Conservation (phyloP, 2,797 vertebrate species). For the Microcaecilia unicolor region DNA sequence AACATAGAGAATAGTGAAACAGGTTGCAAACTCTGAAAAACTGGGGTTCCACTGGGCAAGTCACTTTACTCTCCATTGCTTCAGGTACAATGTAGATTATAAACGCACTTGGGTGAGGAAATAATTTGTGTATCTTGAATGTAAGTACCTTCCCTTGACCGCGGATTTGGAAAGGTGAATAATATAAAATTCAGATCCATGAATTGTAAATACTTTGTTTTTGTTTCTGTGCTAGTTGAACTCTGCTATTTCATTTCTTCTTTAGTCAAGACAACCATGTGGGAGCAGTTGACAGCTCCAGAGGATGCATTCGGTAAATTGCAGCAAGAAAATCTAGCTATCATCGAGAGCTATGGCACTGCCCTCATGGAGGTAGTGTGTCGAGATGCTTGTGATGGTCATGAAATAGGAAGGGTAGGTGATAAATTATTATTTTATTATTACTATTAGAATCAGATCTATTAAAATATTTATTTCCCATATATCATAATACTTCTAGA, state of each 20-base stretch:
- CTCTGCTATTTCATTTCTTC: slow-evolving; percentile 5
- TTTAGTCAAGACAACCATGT: slow-evolving; percentile 81
- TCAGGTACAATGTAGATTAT: too few relatives aligned
- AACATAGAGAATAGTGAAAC: too few relatives aligned
- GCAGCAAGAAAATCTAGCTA: slow-evolving; percentile 86
- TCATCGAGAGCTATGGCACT: slow-evolving; percentile 91
- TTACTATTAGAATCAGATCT: too few relatives aligned
- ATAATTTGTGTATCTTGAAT: not conserved
- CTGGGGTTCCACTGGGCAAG: too few relatives aligned
- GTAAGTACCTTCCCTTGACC: not conserved
- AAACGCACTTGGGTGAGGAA: not conserved
- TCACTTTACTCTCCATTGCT: too few relatives aligned
- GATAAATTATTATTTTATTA: too few relatives aligned
- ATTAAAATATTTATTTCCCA: too few relatives aligned
- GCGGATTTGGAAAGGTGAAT: not conserved
- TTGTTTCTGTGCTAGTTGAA: not conserved
- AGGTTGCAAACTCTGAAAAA: too few relatives aligned
- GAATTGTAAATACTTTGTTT: not conserved
- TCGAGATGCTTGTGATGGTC: slow-evolving; percentile 90
- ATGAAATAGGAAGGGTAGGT: slow-evolving; percentile 86
- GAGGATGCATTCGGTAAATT: slow-evolving; percentile 93
- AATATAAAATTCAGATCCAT: not conserved
- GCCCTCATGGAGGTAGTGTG: slow-evolving; percentile 96
- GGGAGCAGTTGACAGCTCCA: slow-evolving; percentile 91
- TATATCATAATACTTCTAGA: too few relatives aligned